phyloP scores from a whole-genome alignment of 2,113 vertebrate genomes.

The Brachypodius melanocephalos region DNA sequence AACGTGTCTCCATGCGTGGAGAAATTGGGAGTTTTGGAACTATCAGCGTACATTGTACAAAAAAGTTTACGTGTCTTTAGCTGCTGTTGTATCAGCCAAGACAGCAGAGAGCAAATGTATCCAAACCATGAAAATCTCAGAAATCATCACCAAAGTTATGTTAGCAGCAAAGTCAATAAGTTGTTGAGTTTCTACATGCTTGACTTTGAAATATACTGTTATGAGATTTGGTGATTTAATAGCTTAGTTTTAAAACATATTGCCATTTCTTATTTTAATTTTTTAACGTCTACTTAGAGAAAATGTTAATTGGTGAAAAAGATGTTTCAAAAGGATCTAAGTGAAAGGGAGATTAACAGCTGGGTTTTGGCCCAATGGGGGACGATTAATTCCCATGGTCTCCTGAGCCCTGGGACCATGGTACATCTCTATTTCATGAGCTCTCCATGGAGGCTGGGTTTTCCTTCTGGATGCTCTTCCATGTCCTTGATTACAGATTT shows the following conservation, averaged over 20 bases:
- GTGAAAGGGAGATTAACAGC: background rate
- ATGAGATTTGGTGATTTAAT: background rate
- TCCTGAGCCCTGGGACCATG: background rate
- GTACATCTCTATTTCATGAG: accelerated
- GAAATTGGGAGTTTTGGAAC: background rate
- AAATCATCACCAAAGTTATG: background rate
- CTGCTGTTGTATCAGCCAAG: background rate
- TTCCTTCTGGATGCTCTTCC: background rate
- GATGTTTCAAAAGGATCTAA: background rate
- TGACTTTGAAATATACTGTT: background rate
- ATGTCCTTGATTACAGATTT: background rate
- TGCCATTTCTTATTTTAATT: background rate
- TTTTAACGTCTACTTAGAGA: background rate
- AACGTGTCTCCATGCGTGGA: accelerated
- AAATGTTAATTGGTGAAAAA: background rate
- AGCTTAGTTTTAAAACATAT: background rate
- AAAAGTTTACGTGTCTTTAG: background rate
- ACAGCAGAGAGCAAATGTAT: background rate
- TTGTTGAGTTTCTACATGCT: background rate
- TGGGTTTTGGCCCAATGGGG: background rate
- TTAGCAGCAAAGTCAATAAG: background rate
- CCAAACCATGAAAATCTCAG: background rate
- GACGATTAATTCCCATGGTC: background rate
- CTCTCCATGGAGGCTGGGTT: background rate
- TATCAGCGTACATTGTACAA: no score